Conservation (phyloP, 1,140 invertebrate genomes). For the Polypedilum pembai region DNA sequence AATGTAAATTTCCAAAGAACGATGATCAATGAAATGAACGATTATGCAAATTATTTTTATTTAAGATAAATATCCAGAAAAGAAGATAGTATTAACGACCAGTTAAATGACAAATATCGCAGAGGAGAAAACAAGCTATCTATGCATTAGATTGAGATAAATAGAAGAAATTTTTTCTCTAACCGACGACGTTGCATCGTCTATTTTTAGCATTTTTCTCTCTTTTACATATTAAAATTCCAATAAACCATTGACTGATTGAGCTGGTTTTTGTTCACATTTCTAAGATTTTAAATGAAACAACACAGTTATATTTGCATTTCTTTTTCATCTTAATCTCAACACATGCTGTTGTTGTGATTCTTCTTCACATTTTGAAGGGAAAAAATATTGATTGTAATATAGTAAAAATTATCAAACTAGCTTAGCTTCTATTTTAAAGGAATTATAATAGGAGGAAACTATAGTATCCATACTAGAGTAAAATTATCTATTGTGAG, state of each 20-base stretch:
- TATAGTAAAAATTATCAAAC: no score
- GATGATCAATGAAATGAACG: background rate
- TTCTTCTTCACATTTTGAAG: no score
- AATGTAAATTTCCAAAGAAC: no score
- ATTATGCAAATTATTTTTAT: constrained; percentile 19
- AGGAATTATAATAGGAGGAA: no score
- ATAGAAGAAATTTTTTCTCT: background rate
- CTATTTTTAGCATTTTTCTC: background rate
- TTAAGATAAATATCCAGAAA: background rate
- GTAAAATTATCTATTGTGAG: background rate
- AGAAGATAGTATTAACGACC: background rate
- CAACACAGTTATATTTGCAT: constrained; percentile 7
- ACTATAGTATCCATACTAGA: no score
- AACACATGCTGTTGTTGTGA: no score
- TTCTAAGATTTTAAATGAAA: background rate
- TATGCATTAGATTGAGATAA: background rate
- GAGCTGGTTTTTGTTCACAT: constrained; percentile 21
- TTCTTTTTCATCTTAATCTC: background rate
- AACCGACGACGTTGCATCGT: background rate
- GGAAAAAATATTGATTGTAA: no score
- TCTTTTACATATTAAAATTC: background rate
- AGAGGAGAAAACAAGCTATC: background rate
- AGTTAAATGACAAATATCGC: background rate
- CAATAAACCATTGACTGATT: constrained; percentile 17
- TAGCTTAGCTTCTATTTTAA: no score